Evolutionary conservation across 2,888 invertebrate species (phyloP), one percentile per base, ranked within the genome.

Genomic region (Tipula vernalis): DNA sequence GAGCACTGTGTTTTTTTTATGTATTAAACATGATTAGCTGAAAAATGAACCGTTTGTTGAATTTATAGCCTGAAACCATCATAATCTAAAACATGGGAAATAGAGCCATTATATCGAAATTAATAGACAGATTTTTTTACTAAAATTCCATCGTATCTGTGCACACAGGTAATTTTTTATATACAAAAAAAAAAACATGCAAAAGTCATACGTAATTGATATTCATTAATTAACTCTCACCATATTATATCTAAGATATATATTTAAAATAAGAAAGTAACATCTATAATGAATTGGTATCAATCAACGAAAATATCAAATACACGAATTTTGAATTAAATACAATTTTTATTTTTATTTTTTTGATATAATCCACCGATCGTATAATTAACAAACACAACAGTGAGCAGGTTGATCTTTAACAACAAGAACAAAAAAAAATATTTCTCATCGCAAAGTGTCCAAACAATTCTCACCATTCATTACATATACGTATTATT

Each of bases 221-320:
- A 71, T 71, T 71, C 71, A 71, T 71, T 71, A 71, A 71, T 71
- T 71, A 71, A 71, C 71, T 71, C 71, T 71, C 71, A 71, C 71
- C 51, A 51, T 51, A n/a, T 51, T 6, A 51, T 15, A 51, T 71
- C 71, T 71, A 71, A 71, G 71, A 18, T 71, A 71, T 10, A 71
- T 6, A 71, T 71, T 71, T 71, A 71, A 71, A 71, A 71, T 71
- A 71, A 71, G 71, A 71, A 71, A 71, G 71, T 71, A 71, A 71
- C 71, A 71, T 71, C 71, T 71, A n/a, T n/a, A 71, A 71, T 71
- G 71, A 71, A 71, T 71, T 71, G 71, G 71, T 71, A 71, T 71
- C 71, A 71, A 71, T 71, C 71, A 71, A 28, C 71, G 28, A 71
- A 71, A 71, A 71, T 71, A 71, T 71, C 71, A 71, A 71, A 71